Percentiles rank a stretch among this genome's conserved stretches.
Evolutionary conservation across 2,888 invertebrate species (phyloP).

Genomic region (Willowsia nigromaculata): DNA sequence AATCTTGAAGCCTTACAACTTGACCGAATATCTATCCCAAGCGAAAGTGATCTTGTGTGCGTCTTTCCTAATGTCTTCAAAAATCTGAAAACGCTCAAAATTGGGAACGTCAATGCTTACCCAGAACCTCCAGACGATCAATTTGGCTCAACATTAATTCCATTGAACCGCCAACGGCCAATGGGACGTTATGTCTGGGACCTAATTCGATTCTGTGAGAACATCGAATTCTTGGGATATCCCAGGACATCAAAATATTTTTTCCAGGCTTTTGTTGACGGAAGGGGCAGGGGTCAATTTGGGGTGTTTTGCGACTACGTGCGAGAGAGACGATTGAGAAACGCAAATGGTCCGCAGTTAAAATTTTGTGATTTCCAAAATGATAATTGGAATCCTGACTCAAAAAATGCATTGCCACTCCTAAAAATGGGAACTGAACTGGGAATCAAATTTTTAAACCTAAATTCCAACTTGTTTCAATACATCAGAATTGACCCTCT

Average conservation of each 20-base stretch:
- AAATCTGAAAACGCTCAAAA: conserved; percentile 31
- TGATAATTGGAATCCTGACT: conserved; percentile 44
- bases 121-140: conserved; percentile 54
- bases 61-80: background rate
- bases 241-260: conserved; percentile 55
- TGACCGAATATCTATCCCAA: conserved; percentile 52
- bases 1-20: conserved; percentile 18
- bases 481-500: conserved; percentile 8
- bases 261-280: conserved; percentile 55
- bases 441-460: conserved; percentile 42
- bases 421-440: conserved; percentile 37
- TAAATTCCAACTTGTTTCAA: conserved; percentile 52
- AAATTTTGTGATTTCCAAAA: conserved; percentile 49
- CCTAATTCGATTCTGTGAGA: conserved; percentile 47
- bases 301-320: conserved; percentile 59
- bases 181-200: conserved; percentile 54
- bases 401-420: conserved; percentile 33
- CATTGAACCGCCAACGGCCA: conserved; percentile 10
- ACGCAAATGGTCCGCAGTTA: background rate
- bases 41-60: background rate
- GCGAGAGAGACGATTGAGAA: background rate
- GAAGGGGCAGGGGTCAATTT: conserved; percentile 47
- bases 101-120: conserved; percentile 45
- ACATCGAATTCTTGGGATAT: conserved; percentile 46
- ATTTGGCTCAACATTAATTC: conserved; percentile 40